Evolutionary conservation across 2,888 invertebrate genomes (phyloP).

Genomic region (Meteorus cinctellus): DNA sequence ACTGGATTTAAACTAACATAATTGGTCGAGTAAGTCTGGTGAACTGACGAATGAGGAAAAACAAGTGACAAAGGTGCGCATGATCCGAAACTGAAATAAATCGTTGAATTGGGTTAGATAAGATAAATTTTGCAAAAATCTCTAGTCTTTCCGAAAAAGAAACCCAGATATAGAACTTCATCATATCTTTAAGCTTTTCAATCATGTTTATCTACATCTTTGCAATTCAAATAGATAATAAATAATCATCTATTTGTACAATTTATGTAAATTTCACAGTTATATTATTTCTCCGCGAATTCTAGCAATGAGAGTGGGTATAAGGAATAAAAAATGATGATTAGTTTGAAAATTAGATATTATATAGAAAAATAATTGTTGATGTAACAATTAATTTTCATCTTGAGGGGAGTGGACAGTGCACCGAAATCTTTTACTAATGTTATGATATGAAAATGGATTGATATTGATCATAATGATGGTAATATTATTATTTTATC

Average conservation of each 20-base stretch:
- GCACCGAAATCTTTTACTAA: no score
- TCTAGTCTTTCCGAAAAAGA: conserved; percentile 61
- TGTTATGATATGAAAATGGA: no score
- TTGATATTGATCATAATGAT: no score
- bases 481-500: no score
- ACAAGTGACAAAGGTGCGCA: conserved; percentile 35
- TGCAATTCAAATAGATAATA: conserved; percentile 52
- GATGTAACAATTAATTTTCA: no score
- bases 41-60: conserved; percentile 8
- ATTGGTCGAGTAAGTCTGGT: no score
- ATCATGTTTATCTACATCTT: conserved; percentile 59
- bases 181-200: conserved; percentile 56
- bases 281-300: conserved; percentile 36
- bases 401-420: no score
- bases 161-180: conserved; percentile 55
- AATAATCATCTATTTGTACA: conserved; percentile 56
- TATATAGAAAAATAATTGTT: no score
- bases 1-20: background rate
- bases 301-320: background rate
- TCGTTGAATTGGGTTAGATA: conserved; percentile 42
- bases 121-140: conserved; percentile 65
- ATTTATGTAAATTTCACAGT: conserved; percentile 54
- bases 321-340: no score
- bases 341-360: no score
- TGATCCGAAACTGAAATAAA: conserved; percentile 25